phyloP scores from a whole-genome alignment of 2,888 invertebrate genomes.

The Plutella xylostella region DNA sequence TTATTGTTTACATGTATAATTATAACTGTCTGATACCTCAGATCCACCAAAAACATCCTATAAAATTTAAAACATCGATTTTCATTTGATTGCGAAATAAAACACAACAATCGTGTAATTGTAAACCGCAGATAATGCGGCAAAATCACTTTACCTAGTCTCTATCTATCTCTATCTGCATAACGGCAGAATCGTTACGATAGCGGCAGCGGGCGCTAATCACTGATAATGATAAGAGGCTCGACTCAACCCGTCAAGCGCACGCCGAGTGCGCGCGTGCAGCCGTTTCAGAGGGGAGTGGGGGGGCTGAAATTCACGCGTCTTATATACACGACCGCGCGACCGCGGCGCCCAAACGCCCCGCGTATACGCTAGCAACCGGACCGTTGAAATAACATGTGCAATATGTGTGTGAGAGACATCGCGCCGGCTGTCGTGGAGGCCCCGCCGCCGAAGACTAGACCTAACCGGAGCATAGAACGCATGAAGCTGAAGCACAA shows the following conservation, averaged over 20 bases:
- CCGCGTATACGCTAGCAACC: constrained; percentile 16
- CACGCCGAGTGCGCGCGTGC: constrained; percentile 7
- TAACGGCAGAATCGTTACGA: too few species aligned
- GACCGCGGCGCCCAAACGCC: constrained; percentile 25
- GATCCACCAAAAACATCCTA: too few species aligned
- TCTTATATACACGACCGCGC: constrained; percentile 45
- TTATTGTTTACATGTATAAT: too few species aligned
- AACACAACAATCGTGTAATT: too few species aligned
- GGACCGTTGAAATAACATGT: constrained; percentile 41
- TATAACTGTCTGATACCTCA: too few species aligned
- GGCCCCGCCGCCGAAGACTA: constrained; percentile 24
- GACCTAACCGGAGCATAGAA: constrained; percentile 32
- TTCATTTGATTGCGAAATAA: too few species aligned
- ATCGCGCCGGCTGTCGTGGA: constrained; percentile 26
- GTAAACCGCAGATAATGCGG: too few species aligned
- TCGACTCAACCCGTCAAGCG: not conserved
- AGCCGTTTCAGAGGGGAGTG: constrained; percentile 22
- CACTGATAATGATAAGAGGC: too few species aligned
- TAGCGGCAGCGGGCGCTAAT: too few species aligned
- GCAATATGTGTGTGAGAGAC: constrained; percentile 58
- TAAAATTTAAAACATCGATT: too few species aligned
- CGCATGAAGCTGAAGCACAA: constrained; percentile 59
- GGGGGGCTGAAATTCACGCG: constrained; percentile 41
- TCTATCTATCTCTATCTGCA: too few species aligned
- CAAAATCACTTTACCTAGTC: too few species aligned